Percentiles rank a stretch among this genome's conserved stretches.
Evolutionary conservation across 2,888 invertebrate species (phyloP).

Genomic region (Lasioglossum lativentre): DNA sequence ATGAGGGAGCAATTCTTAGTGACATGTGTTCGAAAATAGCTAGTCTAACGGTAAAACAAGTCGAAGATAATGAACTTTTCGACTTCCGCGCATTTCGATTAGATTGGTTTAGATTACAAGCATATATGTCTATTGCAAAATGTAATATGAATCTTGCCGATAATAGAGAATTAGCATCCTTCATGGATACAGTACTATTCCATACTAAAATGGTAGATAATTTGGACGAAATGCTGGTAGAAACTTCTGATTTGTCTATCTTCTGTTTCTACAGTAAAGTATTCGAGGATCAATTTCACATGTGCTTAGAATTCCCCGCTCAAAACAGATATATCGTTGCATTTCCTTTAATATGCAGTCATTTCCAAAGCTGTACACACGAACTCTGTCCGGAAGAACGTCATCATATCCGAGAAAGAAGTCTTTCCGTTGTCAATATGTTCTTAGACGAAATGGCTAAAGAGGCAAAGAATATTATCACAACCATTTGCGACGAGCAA

Average conservation of each 20-base stretch:
- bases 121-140: constrained; percentile 95
- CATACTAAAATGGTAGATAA: constrained; percentile 99
- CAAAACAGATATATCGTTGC: constrained; percentile 99
- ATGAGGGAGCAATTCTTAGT: constrained; percentile 97
- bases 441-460: constrained; percentile 99
- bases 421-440: constrained; percentile 97
- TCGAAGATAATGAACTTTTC: constrained; percentile 97
- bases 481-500: constrained; percentile 99
- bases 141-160: constrained; percentile 92
- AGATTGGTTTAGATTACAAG: constrained; percentile 99
- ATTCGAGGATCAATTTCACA: constrained; percentile 99
- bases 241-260: constrained; percentile 98
- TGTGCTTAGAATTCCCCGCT: constrained; percentile 99
- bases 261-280: constrained; percentile 99
- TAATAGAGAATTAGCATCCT: constrained; percentile 93
- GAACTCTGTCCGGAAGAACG: constrained; percentile 99
- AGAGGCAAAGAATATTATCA: constrained; percentile 99
- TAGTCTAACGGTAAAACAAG: constrained; percentile 95
- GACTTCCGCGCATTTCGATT: constrained; percentile 97
- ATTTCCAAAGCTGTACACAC: constrained; percentile 99
- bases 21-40: constrained; percentile 96
- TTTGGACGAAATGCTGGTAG: constrained; percentile 97
- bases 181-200: constrained; percentile 97
- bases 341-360: constrained; percentile 98
- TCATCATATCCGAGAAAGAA: constrained; percentile 97